These are phyloP conservation scores for Cephalopterus ornatus DNA, from an alignment of 2,113 vertebrate species.

Conservation along the genomic window DNA sequence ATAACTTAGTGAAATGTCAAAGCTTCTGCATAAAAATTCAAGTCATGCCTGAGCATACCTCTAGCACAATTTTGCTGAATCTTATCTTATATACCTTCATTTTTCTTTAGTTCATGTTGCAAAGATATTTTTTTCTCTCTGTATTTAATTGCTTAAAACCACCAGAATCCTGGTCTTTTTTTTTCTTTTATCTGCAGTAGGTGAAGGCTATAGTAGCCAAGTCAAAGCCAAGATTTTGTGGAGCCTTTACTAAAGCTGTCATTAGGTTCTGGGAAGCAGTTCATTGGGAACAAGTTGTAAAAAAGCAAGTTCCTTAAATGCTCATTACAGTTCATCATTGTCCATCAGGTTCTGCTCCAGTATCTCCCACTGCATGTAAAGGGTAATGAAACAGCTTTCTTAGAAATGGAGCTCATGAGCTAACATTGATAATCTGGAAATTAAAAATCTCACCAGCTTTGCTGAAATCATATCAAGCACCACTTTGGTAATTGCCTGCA, in stretches of 20 bases:
- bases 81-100: background rate
- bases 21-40: constrained; percentile 33
- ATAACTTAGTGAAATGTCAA: constrained; percentile 33
- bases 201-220: background rate
- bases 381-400: background rate
- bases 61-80: background rate
- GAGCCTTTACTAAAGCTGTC: background rate
- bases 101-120: background rate
- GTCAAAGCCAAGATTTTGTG: background rate
- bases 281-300: background rate
- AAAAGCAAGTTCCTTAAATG: constrained; percentile 1
- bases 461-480: background rate
- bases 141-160: background rate
- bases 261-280: background rate
- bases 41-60: background rate
- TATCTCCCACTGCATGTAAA: background rate
- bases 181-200: background rate
- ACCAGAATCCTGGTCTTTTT: background rate
- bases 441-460: background rate
- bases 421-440: background rate
- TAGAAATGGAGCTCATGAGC: background rate
- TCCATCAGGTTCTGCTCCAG: background rate
- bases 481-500: background rate
- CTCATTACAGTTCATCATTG: background rate
- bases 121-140: background rate